Percentiles rank a stretch among this genome's conserved stretches.
Evolutionary conservation across 2,888 invertebrate genomes (phyloP).

Genomic region (Chesias legatella): DNA sequence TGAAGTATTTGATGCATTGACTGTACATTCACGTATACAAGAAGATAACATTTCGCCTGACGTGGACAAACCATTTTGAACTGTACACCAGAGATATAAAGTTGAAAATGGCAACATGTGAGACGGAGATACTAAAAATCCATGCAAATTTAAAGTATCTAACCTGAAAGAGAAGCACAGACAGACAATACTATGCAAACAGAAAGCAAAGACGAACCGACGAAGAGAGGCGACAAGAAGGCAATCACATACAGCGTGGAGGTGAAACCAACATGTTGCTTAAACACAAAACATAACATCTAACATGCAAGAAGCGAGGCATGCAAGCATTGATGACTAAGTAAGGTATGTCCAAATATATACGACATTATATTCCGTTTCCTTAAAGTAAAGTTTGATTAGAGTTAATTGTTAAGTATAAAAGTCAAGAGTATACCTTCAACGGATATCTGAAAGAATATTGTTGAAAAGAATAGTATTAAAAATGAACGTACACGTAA

Average conservation of each 20-base stretch:
- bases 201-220: conserved; percentile 54
- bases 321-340: conserved; percentile 64
- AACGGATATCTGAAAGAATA: conserved; percentile 58
- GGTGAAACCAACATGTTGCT: conserved; percentile 64
- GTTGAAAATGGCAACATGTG: conserved; percentile 17
- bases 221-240: conserved; percentile 53
- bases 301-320: conserved; percentile 44
- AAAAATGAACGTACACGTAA: conserved; percentile 49
- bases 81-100: neutral
- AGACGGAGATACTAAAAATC: conserved; percentile 19
- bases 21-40: conserved; percentile 25
- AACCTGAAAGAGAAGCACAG: conserved; percentile 30
- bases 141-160: conserved; percentile 21
- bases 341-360: conserved; percentile 45
- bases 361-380: conserved; percentile 56
- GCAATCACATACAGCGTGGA: conserved; percentile 51
- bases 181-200: conserved; percentile 53
- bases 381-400: conserved; percentile 59
- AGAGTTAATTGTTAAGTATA: conserved; percentile 71
- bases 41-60: conserved; percentile 13
- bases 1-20: conserved; percentile 14
- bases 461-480: conserved; percentile 52
- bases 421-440: conserved; percentile 65
- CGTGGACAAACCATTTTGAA: conserved; percentile 12
- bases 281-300: conserved; percentile 40